Conservation (phyloP, 1,140 invertebrate species). For the Aphelenchoides avenae region DNA sequence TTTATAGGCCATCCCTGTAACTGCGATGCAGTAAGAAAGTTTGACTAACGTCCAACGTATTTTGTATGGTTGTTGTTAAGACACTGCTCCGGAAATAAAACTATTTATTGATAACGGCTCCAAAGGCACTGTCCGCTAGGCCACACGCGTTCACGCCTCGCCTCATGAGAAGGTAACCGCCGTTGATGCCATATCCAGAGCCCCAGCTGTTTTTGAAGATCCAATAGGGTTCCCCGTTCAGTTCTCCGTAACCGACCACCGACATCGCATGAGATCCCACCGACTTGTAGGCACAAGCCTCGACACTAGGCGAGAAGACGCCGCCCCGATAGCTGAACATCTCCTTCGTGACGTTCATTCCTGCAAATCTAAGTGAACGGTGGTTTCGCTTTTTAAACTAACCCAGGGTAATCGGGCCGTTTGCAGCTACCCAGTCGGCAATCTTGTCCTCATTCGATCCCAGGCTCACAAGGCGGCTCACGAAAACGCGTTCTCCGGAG, state of each 20-base stretch:
- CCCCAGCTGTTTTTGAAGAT: constrained; percentile 41
- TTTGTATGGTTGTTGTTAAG: too few species aligned
- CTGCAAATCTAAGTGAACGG: constrained; percentile 4
- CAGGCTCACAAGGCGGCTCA: constrained; percentile 18
- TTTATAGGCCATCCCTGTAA: too few species aligned
- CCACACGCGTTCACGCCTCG: constrained; percentile 39
- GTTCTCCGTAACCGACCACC: constrained; percentile 35
- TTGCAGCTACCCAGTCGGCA: constrained; percentile 33
- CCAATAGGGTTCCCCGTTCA: constrained; percentile 28
- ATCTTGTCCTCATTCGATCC: constrained; percentile 21
- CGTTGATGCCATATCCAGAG: constrained; percentile 17
- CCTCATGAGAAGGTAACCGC: constrained; percentile 30
- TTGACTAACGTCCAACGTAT: too few species aligned
- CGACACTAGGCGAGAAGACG: constrained; percentile 24
- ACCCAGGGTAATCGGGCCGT: constrained; percentile 34
- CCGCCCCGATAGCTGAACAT: constrained; percentile 32
- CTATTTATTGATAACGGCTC: too few species aligned
- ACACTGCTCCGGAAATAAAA: too few species aligned
- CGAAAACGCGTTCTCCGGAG: constrained; percentile 25
- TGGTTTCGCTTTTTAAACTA: neutral
- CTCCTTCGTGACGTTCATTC: constrained; percentile 32
- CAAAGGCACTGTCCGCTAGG: too few species aligned
- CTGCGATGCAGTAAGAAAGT: too few species aligned
- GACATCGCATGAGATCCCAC: constrained; percentile 33
- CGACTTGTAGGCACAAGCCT: constrained; percentile 26